Evolutionary conservation across 2,888 invertebrate species (phyloP).

Genomic region (Callosobruchus maculatus): DNA sequence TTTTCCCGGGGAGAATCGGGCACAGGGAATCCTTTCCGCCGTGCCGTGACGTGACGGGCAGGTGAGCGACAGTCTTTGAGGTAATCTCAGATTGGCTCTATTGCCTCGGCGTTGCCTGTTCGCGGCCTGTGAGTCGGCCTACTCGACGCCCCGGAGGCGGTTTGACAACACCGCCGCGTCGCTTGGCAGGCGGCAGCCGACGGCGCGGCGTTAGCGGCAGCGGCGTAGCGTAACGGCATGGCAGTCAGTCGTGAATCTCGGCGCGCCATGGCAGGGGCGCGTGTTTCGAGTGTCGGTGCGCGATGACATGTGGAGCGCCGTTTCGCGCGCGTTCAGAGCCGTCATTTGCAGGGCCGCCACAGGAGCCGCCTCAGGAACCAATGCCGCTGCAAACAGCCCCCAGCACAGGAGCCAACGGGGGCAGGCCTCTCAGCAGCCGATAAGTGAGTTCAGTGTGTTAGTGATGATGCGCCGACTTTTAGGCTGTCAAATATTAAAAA

Average conservation of each 20-base stretch:
- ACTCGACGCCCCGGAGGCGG: neutral
- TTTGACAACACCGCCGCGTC: neutral
- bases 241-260: conserved; percentile 14
- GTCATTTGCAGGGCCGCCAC: neutral
- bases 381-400: neutral
- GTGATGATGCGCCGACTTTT: too few relatives aligned
- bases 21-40: too few relatives aligned
- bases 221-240: neutral
- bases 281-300: conserved; percentile 22
- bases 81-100: too few relatives aligned
- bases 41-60: too few relatives aligned
- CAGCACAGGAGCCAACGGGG: neutral
- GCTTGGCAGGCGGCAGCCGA: neutral
- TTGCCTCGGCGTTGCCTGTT: too few relatives aligned
- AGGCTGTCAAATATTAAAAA: too few relatives aligned
- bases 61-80: too few relatives aligned
- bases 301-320: conserved; percentile 42
- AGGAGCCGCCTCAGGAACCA: neutral
- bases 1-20: too few relatives aligned
- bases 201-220: neutral
- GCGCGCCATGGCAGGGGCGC: conserved; percentile 27
- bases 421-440: neutral
- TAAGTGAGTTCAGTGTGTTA: neutral
- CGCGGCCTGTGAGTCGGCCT: too few relatives aligned
- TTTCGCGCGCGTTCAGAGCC: conserved; percentile 27